These are phyloP conservation scores for Micronycteris hirsuta DNA, from an alignment of 2,113 vertebrate genomes.

Conservation along the genomic window DNA sequence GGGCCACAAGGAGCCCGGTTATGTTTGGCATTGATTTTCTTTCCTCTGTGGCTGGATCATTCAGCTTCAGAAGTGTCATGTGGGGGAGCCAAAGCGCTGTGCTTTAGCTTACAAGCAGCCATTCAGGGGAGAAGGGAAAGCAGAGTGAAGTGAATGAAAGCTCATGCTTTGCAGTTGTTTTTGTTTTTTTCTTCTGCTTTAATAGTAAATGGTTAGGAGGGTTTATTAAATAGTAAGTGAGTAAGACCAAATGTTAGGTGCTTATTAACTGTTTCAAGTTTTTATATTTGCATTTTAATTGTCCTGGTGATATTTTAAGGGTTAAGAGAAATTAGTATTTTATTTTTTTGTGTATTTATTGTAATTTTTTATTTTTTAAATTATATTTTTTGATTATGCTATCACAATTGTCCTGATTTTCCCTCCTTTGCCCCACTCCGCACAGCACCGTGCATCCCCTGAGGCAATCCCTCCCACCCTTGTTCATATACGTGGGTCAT, in stretches of 20 bases:
- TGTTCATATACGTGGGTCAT: too few relatives aligned
- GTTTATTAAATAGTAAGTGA: constrained; percentile 66
- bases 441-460: too few relatives aligned
- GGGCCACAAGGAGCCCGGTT: not conserved
- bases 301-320: constrained; percentile 34
- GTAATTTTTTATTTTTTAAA: too few relatives aligned
- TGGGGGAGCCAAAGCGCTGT: constrained; percentile 78
- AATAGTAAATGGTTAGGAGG: constrained; percentile 46
- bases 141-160: not conserved
- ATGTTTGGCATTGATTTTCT: not conserved
- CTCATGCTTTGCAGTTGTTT: constrained; percentile 36
- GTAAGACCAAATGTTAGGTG: constrained; percentile 40
- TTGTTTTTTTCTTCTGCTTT: constrained; percentile 50
- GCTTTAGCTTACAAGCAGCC: not conserved
- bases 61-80: constrained; percentile 65
- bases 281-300: constrained; percentile 50
- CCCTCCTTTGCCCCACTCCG: too few relatives aligned
- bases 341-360: not conserved
- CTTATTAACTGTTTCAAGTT: not conserved
- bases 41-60: not conserved
- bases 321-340: constrained; percentile 23
- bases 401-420: too few relatives aligned
- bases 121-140: constrained; percentile 8
- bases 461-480: too few relatives aligned
- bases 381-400: too few relatives aligned